These are phyloP conservation scores for Phasia obesa DNA, from an alignment of 2,888 invertebrate species.

Conservation along the genomic window DNA sequence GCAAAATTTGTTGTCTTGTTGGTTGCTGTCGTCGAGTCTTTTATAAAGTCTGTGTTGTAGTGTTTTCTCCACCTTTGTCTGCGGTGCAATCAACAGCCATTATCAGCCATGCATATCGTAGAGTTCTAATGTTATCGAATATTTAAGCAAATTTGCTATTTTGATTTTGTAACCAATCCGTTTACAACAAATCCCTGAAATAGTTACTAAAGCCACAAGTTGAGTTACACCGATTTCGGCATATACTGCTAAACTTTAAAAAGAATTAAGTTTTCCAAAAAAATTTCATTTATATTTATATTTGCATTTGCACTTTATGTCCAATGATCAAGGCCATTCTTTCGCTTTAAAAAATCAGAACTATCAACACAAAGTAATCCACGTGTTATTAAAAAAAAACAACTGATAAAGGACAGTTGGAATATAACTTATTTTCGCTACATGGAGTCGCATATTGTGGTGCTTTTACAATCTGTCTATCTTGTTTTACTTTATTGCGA, in stretches of 20 bases:
- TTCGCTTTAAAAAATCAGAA: too few relatives aligned
- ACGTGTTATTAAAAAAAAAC: too few relatives aligned
- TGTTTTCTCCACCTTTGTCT: conserved; percentile 55
- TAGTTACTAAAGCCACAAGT: background rate
- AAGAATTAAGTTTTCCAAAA: too few relatives aligned
- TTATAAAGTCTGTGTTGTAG: background rate
- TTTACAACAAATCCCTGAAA: conserved; percentile 56
- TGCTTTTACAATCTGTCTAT: too few relatives aligned
- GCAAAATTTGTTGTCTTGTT: conserved; percentile 51
- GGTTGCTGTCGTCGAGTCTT: conserved; percentile 8
- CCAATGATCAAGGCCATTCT: too few relatives aligned
- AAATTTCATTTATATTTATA: too few relatives aligned
- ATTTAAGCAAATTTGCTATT: conserved; percentile 70
- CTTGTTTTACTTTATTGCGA: too few relatives aligned
- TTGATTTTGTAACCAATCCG: conserved; percentile 67
- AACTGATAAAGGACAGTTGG: too few relatives aligned
- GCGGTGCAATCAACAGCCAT: conserved; percentile 69
- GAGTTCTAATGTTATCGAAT: conserved; percentile 67
- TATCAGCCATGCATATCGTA: conserved; percentile 59
- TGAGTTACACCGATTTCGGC: background rate
- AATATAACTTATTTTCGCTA: too few relatives aligned
- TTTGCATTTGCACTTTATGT: too few relatives aligned
- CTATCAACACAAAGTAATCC: too few relatives aligned
- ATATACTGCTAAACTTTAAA: background rate
- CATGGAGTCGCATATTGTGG: too few relatives aligned